phyloP scores from a whole-genome alignment of 2,113 vertebrate genomes.

The Telmatochromis sp. region DNA sequence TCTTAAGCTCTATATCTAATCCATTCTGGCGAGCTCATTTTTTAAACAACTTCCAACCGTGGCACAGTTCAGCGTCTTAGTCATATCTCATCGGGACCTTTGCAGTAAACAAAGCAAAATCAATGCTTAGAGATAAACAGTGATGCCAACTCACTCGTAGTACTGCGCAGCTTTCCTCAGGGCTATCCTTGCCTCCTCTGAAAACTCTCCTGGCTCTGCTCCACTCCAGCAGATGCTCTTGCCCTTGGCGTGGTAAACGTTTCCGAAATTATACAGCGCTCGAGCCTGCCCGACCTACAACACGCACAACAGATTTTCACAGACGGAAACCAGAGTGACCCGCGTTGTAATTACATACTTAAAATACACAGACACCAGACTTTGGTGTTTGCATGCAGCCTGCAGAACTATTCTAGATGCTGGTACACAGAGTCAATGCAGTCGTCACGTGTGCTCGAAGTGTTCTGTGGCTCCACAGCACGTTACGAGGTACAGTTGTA shows the following conservation, averaged over 20 bases:
- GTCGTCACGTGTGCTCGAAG: background rate
- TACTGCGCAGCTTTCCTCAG: slow-evolving; percentile 88
- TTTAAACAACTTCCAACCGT: background rate
- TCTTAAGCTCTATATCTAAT: background rate
- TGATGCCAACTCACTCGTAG: slow-evolving; percentile 83
- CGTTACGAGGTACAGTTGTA: background rate
- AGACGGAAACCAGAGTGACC: slow-evolving; percentile 45
- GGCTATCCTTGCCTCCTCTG: slow-evolving; percentile 83
- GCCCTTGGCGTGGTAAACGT: slow-evolving; percentile 93
- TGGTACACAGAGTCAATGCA: background rate
- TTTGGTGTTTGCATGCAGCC: slow-evolving; percentile 5
- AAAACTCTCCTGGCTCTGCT: slow-evolving; percentile 86
- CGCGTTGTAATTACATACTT: slow-evolving; percentile 61
- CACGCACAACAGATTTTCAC: slow-evolving; percentile 51
- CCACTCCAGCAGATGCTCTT: slow-evolving; percentile 87
- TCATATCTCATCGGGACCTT: background rate
- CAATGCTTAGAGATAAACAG: background rate
- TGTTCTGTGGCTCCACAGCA: background rate
- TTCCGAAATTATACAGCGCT: slow-evolving; percentile 96
- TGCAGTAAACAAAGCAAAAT: background rate
- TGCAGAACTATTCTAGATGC: slow-evolving; percentile 35
- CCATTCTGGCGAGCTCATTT: background rate
- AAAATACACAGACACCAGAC: slow-evolving; percentile 58
- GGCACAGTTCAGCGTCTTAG: background rate
- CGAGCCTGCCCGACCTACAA: slow-evolving; percentile 92